A percentile compares a stretch with the other conserved stretches of the same genome.
These are phyloP conservation scores for Saccopteryx bilineata DNA, from an alignment of 2,113 vertebrate genomes.

Conservation along the genomic window DNA sequence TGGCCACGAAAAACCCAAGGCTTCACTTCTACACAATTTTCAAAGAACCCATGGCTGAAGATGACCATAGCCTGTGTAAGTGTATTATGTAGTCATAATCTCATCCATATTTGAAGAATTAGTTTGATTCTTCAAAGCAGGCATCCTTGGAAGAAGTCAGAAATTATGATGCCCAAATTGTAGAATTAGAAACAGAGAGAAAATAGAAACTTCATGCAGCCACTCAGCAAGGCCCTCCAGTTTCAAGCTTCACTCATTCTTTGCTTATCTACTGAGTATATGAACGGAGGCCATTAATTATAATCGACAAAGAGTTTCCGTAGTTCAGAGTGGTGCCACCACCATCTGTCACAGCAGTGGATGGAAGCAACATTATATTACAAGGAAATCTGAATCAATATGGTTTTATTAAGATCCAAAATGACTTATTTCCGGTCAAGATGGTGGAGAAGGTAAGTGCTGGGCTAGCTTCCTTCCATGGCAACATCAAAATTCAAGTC, in stretches of 20 bases:
- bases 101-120: neutral
- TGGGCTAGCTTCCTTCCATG: neutral
- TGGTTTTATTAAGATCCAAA: neutral
- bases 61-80: rapidly evolving
- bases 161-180: rapidly evolving
- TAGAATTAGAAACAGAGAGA: neutral
- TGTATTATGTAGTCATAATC: rapidly evolving
- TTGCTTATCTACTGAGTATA: neutral
- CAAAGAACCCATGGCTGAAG: neutral
- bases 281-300: neutral
- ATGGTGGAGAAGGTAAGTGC: neutral
- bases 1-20: neutral
- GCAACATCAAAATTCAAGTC: neutral
- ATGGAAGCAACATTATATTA: neutral
- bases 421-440: neutral
- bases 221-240: no score
- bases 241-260: neutral
- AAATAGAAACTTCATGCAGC: neutral
- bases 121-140: neutral
- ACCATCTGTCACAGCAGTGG: neutral
- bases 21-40: neutral
- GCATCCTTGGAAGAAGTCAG: neutral
- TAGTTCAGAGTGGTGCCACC: rapidly evolving
- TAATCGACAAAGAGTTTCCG: rapidly evolving
- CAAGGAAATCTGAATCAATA: neutral